Conservation (phyloP, 2,797 vertebrate species). For the Odontamblyopus rebecca region DNA sequence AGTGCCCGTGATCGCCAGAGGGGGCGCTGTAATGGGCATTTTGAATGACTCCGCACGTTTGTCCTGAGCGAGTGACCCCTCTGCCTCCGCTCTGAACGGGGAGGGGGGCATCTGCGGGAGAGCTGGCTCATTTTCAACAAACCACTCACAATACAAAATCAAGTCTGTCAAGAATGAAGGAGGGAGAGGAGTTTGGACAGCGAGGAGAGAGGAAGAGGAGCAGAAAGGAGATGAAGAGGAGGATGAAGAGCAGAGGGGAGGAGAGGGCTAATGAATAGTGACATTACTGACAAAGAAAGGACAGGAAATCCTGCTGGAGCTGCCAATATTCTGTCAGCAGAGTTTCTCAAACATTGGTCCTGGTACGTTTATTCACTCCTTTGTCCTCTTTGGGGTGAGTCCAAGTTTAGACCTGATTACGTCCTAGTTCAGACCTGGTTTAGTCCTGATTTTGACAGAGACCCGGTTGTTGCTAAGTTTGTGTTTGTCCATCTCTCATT, state of each 20-base stretch:
- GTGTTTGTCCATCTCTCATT: too few species aligned
- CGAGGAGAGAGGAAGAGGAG: not conserved
- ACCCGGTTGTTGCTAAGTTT: too few species aligned
- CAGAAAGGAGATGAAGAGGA: not conserved
- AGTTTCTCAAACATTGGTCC: not conserved
- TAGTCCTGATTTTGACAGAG: too few species aligned
- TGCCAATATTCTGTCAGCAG: not conserved
- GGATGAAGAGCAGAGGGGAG: not conserved
- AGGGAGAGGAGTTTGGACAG: conserved; percentile 25
- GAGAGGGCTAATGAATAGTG: not conserved
- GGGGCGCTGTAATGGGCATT: conserved; percentile 69
- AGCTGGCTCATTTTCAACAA: conserved; percentile 70
- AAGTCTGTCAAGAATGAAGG: conserved; percentile 41
- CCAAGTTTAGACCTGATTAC: too few species aligned
- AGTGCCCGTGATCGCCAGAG: conserved; percentile 75
- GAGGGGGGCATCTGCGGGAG: conserved; percentile 28
- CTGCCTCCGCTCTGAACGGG: not conserved
- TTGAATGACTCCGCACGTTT: conserved; percentile 76
- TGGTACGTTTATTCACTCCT: not conserved
- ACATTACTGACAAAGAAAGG: not conserved
- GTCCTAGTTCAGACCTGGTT: too few species aligned
- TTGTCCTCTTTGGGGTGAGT: not conserved
- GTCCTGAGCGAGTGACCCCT: conserved; percentile 61
- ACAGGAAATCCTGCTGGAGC: not conserved
- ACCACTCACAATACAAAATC: conserved; percentile 71